A percentile compares a stretch with the other conserved stretches of the same genome.
Evolutionary conservation across 1,140 invertebrate species (phyloP).

Genomic region (Rhopalosiphum maidis): DNA sequence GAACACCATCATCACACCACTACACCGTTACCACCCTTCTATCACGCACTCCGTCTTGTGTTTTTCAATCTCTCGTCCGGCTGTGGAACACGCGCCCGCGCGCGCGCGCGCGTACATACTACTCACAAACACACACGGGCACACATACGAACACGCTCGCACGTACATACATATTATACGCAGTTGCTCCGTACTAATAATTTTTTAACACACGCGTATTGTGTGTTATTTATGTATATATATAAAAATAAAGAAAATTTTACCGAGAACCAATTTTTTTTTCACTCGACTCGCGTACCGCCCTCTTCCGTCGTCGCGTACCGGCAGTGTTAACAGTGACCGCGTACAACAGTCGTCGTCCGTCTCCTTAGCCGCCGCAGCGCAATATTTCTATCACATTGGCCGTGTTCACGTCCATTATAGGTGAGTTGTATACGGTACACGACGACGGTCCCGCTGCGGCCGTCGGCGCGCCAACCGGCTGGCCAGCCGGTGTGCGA

Average conservation of each 20-base stretch:
- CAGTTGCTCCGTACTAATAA: conserved; percentile 21
- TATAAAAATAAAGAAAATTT: neutral
- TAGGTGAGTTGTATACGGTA: conserved; percentile 27
- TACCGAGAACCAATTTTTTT: neutral
- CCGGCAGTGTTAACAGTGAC: conserved; percentile 10
- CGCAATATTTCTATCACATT: neutral
- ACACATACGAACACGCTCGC: neutral
- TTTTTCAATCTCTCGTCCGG: conserved; percentile 56
- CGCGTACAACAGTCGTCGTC: neutral
- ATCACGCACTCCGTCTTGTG: neutral
- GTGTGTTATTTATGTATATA: neutral
- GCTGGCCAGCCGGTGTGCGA: neutral
- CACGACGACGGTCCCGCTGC: neutral
- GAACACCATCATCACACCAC: conserved; percentile 19
- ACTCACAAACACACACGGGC: neutral
- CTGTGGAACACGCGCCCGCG: conserved; percentile 20
- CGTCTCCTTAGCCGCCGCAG: neutral
- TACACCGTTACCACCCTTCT: neutral
- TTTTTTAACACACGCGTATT: conserved; percentile 7
- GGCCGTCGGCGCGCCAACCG: too few species aligned
- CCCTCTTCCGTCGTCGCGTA: neutral
- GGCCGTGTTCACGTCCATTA: conserved; percentile 41
- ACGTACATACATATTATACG: neutral
- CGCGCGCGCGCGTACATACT: neutral
- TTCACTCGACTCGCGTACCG: neutral